A percentile compares a stretch with the other conserved stretches of the same genome.
Evolutionary conservation across 2,888 invertebrate genomes (phyloP).

Genomic region (Tenthredo amoena): DNA sequence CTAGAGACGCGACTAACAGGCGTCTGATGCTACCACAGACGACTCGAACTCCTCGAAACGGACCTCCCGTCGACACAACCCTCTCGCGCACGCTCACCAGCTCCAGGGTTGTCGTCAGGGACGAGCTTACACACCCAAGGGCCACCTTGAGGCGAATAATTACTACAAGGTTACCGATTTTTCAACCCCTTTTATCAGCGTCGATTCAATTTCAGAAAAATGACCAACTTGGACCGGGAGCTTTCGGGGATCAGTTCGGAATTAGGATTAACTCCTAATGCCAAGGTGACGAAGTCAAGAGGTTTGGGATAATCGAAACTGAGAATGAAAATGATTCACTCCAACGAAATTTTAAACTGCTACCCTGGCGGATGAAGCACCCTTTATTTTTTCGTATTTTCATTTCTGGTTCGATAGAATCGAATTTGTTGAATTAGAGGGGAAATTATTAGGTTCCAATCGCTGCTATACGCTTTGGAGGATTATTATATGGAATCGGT

Average conservation of each 20-base stretch:
- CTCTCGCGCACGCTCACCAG: slow-evolving; percentile 40
- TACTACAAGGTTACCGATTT: not conserved
- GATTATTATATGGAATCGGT: no score
- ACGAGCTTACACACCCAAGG: slow-evolving; percentile 35
- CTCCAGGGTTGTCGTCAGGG: slow-evolving; percentile 40
- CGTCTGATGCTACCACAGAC: slow-evolving; percentile 24
- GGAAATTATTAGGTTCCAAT: not conserved
- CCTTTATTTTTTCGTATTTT: no score
- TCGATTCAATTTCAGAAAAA: not conserved
- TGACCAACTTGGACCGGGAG: not conserved
- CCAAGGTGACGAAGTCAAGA: no score
- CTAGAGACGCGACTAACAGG: slow-evolving; percentile 27
- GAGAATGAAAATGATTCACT: not conserved
- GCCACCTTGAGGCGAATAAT: slow-evolving; percentile 25
- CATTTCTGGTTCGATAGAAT: no score
- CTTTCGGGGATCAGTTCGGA: not conserved
- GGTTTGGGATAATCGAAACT: not conserved
- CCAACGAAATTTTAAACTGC: no score
- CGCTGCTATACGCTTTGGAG: no score
- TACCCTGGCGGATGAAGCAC: no score
- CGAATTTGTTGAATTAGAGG: not conserved
- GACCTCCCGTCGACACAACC: slow-evolving; percentile 9
- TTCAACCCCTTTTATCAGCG: not conserved
- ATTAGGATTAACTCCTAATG: no score
- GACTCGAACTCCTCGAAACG: slow-evolving; percentile 21